Percentiles rank a stretch among this genome's conserved stretches.
phyloP scores from a whole-genome alignment of 2,113 vertebrate genomes.

The Chloebia gouldiae region DNA sequence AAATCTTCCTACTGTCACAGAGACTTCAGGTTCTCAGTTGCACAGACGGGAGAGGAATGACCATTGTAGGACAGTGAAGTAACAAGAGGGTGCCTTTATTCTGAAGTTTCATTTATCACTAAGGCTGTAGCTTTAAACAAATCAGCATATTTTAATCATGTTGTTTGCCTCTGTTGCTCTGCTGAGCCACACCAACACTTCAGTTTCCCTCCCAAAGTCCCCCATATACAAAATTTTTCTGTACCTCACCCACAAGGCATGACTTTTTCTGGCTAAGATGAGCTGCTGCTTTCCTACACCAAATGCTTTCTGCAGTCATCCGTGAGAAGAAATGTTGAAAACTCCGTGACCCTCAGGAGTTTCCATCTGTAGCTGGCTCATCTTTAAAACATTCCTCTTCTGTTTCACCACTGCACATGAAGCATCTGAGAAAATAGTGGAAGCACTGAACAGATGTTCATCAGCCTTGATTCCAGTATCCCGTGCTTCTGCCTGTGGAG shows the following conservation, averaged over 20 bases:
- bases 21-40: neutral
- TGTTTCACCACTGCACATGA: neutral
- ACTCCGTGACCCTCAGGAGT: neutral
- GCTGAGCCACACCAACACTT: neutral
- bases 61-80: neutral
- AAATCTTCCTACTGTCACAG: neutral
- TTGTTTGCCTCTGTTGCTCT: neutral
- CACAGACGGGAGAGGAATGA: neutral
- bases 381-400: neutral
- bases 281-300: neutral
- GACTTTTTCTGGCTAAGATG: neutral
- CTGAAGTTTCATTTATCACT: neutral
- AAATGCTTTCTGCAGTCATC: neutral
- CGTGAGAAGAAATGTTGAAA: neutral
- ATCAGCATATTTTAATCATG: neutral
- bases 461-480: neutral
- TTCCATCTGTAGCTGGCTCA: neutral
- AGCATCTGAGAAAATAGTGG: neutral
- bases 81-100: neutral
- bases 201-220: neutral
- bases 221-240: neutral
- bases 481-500: neutral
- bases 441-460: neutral
- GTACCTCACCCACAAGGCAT: neutral
- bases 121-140: neutral